These are phyloP conservation scores for Achroia grisella DNA, from an alignment of 1,140 invertebrate genomes.

Conservation along the genomic window DNA sequence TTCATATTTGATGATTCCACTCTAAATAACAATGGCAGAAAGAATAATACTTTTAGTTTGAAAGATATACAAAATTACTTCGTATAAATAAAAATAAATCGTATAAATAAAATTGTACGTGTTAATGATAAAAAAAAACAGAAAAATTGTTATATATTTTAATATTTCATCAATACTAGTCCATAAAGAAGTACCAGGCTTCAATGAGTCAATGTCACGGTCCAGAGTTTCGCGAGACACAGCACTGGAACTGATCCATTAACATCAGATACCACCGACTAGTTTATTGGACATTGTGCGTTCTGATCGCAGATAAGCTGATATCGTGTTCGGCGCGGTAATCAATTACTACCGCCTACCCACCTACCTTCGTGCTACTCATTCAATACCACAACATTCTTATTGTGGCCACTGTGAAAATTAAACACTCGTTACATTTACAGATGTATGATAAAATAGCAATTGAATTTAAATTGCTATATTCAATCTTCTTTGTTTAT, in stretches of 20 bases:
- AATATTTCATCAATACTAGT: no score
- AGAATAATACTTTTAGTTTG: no score
- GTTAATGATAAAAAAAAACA: no score
- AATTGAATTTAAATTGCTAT: slow-evolving; percentile 36
- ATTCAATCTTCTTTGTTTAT: slow-evolving; percentile 24
- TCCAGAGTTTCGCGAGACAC: slow-evolving; percentile 17
- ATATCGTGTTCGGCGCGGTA: slow-evolving; percentile 42
- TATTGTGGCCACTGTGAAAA: slow-evolving; percentile 42
- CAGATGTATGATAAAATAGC: slow-evolving; percentile 37
- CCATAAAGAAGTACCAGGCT: neutral
- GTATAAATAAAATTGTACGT: no score
- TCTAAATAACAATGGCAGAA: no score
- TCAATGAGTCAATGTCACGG: neutral
- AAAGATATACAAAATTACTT: no score
- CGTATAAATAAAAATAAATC: no score
- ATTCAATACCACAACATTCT: slow-evolving; percentile 16
- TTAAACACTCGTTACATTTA: slow-evolving; percentile 42
- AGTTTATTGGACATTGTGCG: slow-evolving; percentile 67
- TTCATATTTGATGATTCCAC: no score
- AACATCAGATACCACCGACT: slow-evolving; percentile 56
- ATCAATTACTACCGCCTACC: slow-evolving; percentile 47
- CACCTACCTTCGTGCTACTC: slow-evolving; percentile 4
- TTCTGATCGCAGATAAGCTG: slow-evolving; percentile 38
- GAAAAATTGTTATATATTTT: no score
- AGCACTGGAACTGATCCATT: slow-evolving; percentile 52